Base-by-base conservation (phyloP, 2,888 invertebrate genomes). In the Petrophora chlorosata region DNA sequence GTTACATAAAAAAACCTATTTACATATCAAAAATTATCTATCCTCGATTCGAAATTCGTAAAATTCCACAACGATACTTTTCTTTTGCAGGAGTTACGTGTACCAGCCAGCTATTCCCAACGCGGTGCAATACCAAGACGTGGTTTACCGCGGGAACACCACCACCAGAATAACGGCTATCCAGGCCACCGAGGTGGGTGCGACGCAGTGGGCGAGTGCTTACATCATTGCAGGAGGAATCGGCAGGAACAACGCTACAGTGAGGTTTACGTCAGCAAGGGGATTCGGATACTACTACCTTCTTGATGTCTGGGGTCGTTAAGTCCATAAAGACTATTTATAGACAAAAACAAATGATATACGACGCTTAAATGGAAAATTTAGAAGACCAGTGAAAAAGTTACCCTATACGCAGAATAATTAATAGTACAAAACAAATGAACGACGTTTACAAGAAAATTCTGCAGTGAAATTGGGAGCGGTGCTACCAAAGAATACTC, bases 211-310 rank as follows among this genome's bases (percentile, higher is more conserved):
- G 44, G 83, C 75, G 0, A 55, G 53, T 0, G 75, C 77, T 0
- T 71, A 70, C 57, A 54, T 87, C 3, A 23, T 71, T 0, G 56
- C 13, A 0, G 79, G 79, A 1, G 85, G 86, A 0, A 22, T 82
- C 0, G 73, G 76, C 0, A 52, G 56, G 15, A 76, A 60, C 44
- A 76, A 79, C 12, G 80, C 68, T 0, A 82, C 82, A 0, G 47
- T 87, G 1, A 61, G 85, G 10, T 67, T 80, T 2, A 76, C 80
- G 8, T 73, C 83, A 0, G 63, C 70, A 0, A 65, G 71, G 1
- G 80, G 86, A 0, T 76, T 73, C 12, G 87, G 87, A 0, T 88
- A 76, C 41, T 74, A 87, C 48, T 87, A 83, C 47, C 49, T 65
- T 0, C 52, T 86, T 1, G 79, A 80, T 4, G 63, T 87, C 30